phyloP scores from a whole-genome alignment of 2,113 vertebrate species.

The Acanthochromis polyacanthus region DNA sequence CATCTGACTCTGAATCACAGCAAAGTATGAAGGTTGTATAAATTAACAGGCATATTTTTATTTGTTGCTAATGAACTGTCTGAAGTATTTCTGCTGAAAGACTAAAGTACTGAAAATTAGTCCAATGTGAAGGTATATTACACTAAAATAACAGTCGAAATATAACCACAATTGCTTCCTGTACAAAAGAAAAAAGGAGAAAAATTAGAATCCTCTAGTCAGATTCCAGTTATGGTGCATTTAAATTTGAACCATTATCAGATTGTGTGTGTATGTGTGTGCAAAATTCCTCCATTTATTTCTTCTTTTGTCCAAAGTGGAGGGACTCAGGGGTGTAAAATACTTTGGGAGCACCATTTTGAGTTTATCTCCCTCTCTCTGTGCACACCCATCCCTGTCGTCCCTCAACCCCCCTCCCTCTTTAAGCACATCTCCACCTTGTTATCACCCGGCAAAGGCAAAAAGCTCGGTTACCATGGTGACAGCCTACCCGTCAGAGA shows the following conservation, averaged over 20 bases:
- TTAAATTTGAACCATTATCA: not conserved
- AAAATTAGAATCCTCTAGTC: not conserved
- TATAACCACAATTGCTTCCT: no score
- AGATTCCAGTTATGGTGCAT: not conserved
- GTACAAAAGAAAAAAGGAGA: no score
- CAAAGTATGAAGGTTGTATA: slow-evolving; percentile 1
- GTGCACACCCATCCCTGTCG: slow-evolving; percentile 30
- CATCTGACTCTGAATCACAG: slow-evolving; percentile 14
- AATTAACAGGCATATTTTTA: not conserved
- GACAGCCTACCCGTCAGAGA: slow-evolving; percentile 67
- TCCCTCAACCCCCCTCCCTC: slow-evolving; percentile 10
- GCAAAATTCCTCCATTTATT: not conserved
- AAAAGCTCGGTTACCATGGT: slow-evolving; percentile 75
- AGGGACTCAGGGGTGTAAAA: slow-evolving; percentile 46
- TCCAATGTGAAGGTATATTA: not conserved
- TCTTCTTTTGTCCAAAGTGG: slow-evolving; percentile 36
- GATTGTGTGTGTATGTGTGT: slow-evolving; percentile 9
- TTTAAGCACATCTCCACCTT: slow-evolving; percentile 75
- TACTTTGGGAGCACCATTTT: slow-evolving; percentile 59
- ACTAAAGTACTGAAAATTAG: not conserved
- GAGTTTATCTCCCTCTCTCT: slow-evolving; percentile 40
- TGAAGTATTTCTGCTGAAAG: not conserved
- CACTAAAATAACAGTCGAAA: not conserved
- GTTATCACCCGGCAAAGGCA: slow-evolving; percentile 75
- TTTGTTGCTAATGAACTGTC: slow-evolving; percentile 20